A percentile compares a stretch with the other conserved stretches of the same genome.
Evolutionary conservation across 2,113 vertebrate genomes (phyloP).

Genomic region (Tautogolabrus adspersus): DNA sequence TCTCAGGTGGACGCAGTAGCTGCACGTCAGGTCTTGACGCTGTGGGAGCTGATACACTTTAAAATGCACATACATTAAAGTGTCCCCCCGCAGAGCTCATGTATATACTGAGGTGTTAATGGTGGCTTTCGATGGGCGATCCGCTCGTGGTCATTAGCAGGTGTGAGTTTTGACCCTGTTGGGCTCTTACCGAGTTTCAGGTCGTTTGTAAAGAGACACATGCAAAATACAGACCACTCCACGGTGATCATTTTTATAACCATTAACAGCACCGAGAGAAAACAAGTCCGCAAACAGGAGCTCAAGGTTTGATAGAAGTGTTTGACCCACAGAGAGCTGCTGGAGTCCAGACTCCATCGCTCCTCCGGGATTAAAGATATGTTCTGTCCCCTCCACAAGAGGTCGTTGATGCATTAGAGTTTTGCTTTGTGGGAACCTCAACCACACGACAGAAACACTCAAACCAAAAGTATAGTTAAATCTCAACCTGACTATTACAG

Average conservation of each 20-base stretch:
- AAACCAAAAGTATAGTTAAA: background rate
- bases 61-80: constrained; percentile 30
- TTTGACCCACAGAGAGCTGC: background rate
- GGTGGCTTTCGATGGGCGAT: constrained; percentile 68
- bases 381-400: constrained; percentile 79
- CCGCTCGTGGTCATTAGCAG: constrained; percentile 72
- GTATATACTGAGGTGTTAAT: constrained; percentile 64
- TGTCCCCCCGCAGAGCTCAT: constrained; percentile 29
- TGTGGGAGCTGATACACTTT: constrained; percentile 34
- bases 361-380: constrained; percentile 24
- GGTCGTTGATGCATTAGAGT: constrained; percentile 83
- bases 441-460: background rate
- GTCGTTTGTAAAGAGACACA: constrained; percentile 59
- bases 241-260: constrained; percentile 43
- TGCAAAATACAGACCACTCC: constrained; percentile 44
- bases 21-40: background rate
- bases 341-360: constrained; percentile 17
- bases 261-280: constrained; percentile 28
- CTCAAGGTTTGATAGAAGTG: background rate
- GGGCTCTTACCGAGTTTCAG: constrained; percentile 30
- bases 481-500: background rate
- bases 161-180: constrained; percentile 65
- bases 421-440: constrained; percentile 22
- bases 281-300: background rate
- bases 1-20: constrained; percentile 1